Evolutionary conservation across 2,888 invertebrate species (phyloP).

Genomic region (Apamea anceps): DNA sequence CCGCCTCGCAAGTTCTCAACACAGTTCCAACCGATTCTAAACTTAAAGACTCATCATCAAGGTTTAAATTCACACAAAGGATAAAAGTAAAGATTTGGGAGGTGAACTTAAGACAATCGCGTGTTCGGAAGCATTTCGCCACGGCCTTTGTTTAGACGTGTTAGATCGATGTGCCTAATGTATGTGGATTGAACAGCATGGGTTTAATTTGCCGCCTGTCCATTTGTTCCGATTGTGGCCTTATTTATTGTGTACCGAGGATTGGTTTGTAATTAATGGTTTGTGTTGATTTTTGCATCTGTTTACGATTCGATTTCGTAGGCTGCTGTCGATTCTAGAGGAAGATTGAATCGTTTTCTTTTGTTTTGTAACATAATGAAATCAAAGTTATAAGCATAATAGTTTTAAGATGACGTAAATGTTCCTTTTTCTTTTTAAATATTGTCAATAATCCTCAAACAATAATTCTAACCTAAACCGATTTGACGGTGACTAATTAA

Average conservation of each 20-base stretch:
- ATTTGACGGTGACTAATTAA: neutral
- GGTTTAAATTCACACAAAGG: constrained; percentile 49
- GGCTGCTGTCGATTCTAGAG: neutral
- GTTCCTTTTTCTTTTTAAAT: too few species aligned
- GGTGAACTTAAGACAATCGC: constrained; percentile 84
- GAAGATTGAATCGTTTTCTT: neutral
- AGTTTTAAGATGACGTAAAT: neutral
- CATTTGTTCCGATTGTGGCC: constrained; percentile 88
- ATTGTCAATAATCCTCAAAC: neutral
- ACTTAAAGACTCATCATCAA: constrained; percentile 53
- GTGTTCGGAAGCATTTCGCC: constrained; percentile 84
- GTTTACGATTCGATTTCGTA: neutral
- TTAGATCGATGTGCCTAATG: constrained; percentile 88
- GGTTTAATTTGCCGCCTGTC: constrained; percentile 89
- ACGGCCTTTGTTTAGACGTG: constrained; percentile 86
- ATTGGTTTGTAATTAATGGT: constrained; percentile 76
- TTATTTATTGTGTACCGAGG: constrained; percentile 85
- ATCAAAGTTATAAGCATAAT: too few species aligned
- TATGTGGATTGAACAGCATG: constrained; percentile 86
- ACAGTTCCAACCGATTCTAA: constrained; percentile 49
- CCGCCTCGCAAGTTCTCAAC: constrained; percentile 47
- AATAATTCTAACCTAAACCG: neutral
- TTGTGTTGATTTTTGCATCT: constrained; percentile 60
- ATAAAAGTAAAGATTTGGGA: constrained; percentile 63
- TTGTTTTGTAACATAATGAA: neutral